phyloP scores from a whole-genome alignment of 2,797 vertebrate species.

The Rachycentron canadum region DNA sequence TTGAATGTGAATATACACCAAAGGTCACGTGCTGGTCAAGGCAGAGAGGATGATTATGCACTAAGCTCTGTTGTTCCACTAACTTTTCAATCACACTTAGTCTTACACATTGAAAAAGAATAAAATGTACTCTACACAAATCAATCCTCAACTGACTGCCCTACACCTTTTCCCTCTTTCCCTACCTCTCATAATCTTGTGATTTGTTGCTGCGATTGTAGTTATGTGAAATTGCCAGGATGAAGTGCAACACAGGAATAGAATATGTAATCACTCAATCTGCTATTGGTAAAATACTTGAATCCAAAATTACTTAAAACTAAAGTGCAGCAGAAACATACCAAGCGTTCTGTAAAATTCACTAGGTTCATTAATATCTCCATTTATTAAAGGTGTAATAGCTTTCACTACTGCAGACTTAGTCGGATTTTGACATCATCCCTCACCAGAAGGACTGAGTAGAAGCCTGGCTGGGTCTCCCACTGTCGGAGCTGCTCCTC shows the following conservation, averaged over 20 bases:
- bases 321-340: constrained; percentile 3
- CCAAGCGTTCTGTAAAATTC: constrained; percentile 4
- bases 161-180: background rate
- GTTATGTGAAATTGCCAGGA: constrained; percentile 21
- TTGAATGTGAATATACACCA: background rate
- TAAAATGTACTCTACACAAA: constrained; percentile 15
- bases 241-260: constrained; percentile 1
- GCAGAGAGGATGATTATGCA: background rate
- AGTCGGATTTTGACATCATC: constrained; percentile 23
- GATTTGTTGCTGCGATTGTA: constrained; percentile 23
- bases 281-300: background rate
- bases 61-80: background rate
- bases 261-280: constrained; percentile 2
- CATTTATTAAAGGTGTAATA: constrained; percentile 5
- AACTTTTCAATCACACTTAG: constrained; percentile 11
- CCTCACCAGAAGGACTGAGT: constrained; percentile 95
- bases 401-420: constrained; percentile 7
- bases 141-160: constrained; percentile 13
- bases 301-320: background rate
- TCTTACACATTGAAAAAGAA: constrained; percentile 13
- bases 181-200: background rate
- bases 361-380: constrained; percentile 15
- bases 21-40: background rate
- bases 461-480: constrained; percentile 98
- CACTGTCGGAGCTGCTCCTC: constrained; percentile 97